Percentiles rank a stretch among this genome's conserved stretches.
Evolutionary conservation across 2,797 vertebrate genomes (phyloP).

Genomic region (Aplochiton taeniatus): DNA sequence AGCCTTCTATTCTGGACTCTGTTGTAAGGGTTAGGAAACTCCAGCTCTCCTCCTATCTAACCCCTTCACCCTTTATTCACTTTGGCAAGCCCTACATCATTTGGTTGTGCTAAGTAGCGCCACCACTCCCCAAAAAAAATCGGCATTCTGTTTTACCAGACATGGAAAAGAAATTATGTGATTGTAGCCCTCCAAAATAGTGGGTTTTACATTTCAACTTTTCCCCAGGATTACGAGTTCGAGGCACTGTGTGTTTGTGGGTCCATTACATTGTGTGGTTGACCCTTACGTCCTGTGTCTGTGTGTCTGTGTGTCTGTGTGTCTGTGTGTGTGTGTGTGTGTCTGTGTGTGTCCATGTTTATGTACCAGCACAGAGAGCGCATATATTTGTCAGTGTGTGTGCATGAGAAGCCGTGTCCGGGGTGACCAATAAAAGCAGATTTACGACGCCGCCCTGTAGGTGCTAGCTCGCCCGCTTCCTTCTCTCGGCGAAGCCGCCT

Average conservation of each 20-base stretch:
- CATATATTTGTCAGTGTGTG: conserved; percentile 38
- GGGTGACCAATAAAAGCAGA: conserved; percentile 55
- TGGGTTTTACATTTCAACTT: conserved; percentile 30
- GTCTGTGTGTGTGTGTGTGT: neutral
- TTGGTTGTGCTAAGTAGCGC: conserved; percentile 16
- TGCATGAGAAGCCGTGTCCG: conserved; percentile 35
- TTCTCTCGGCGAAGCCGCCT: conserved; percentile 27
- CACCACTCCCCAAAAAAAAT: conserved; percentile 21
- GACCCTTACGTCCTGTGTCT: neutral
- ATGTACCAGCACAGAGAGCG: conserved; percentile 14
- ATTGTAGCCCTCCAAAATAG: conserved; percentile 25
- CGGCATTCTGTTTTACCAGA: conserved; percentile 11
- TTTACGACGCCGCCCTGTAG: conserved; percentile 50
- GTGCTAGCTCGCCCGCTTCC: conserved; percentile 46
- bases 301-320: conserved; percentile 4
- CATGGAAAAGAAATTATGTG: conserved; percentile 29
- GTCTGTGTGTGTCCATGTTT: conserved; percentile 24
- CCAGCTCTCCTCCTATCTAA: conserved; percentile 10
- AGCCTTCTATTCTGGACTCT: neutral
- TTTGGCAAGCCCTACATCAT: conserved; percentile 16
- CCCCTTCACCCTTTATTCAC: conserved; percentile 24
- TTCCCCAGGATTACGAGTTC: conserved; percentile 29
- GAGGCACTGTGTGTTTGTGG: neutral
- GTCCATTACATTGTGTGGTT: neutral
- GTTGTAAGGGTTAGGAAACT: neutral